Evolutionary conservation across 2,797 vertebrate genomes (phyloP), one percentile per base, ranked within the genome.

Genomic region (Etheostoma nigrum): DNA sequence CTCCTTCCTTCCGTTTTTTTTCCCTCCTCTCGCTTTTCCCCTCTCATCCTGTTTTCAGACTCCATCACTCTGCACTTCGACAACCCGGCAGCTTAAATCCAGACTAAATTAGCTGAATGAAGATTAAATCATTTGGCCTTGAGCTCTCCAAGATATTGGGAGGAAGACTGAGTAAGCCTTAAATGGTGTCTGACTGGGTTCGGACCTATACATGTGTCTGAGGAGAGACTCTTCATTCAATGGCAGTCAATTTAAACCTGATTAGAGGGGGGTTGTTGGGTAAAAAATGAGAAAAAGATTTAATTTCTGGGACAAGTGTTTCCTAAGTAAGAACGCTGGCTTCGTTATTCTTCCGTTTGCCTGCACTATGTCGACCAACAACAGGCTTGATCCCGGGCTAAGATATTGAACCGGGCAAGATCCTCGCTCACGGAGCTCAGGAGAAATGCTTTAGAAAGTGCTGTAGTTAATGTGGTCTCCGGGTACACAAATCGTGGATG

Each of bases 101-200:
- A 93, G 94, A 93, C 92, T 94, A 95, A 94, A 94, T 93, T 93
- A 94, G 91, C 90, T 86, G 91, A 94, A 95, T 94, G 94, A 94
- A 94, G 94, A 94, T 95, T 93, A 95, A 94, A 94, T 93, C 89
- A 93, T 94, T 93, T 93, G 91, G 91, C 91, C 89, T 77, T 91
- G 89, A 93, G 92, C 93, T 92, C 87, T 91, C 89, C 79, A 53
- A 90, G 91, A 92, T 92, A 94, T 94, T 93, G 92, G 89, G 90
- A 89, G 84, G 88, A 90, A 92, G 93, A 92, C 89, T 79, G 91
- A 94, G 91, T 91, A 91, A 91, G 88, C 86, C 91, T 90, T 92
- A 92, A 93, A 93, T 93, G 88, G 79, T 81, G 89, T 90, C 91
- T 92, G 91, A 93, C 92, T 91, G 83, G 81, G 78, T 87, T 89